Evolutionary conservation across 2,888 invertebrate species (phyloP).

Genomic region (Caenorhabditis sp.): DNA sequence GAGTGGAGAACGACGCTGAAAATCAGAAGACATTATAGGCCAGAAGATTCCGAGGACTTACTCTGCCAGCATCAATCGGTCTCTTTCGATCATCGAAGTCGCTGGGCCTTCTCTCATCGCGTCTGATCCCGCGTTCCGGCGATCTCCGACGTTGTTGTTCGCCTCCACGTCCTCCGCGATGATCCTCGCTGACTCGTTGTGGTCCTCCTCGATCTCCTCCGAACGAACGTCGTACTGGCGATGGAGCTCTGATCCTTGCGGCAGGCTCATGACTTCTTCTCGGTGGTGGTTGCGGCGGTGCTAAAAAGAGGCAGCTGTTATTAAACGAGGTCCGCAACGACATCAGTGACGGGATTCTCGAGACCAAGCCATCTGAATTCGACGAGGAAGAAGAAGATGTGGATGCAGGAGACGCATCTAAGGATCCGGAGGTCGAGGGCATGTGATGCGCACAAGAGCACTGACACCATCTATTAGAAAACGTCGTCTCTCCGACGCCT

Average conservation of each 20-base stretch:
- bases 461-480: constrained; percentile 49
- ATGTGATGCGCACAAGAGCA: constrained; percentile 47
- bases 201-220: constrained; percentile 20
- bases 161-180: constrained; percentile 25
- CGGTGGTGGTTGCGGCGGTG: constrained; percentile 28
- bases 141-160: neutral
- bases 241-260: constrained; percentile 16
- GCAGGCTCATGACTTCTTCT: constrained; percentile 30
- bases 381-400: constrained; percentile 28
- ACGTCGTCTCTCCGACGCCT: constrained; percentile 27
- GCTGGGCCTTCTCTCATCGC: constrained; percentile 21
- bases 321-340: constrained; percentile 57
- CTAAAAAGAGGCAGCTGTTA: constrained; percentile 60
- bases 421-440: constrained; percentile 38
- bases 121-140: constrained; percentile 12
- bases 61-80: constrained; percentile 6
- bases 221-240: constrained; percentile 31
- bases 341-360: constrained; percentile 60
- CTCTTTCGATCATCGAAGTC: constrained; percentile 29
- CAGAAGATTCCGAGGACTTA: neutral
- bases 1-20: constrained; percentile 26
- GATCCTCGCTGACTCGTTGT: constrained; percentile 17
- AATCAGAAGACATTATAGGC: neutral
- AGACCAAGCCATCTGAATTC: constrained; percentile 20
- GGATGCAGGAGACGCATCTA: constrained; percentile 53